Evolutionary conservation across 1,140 invertebrate species (phyloP), one percentile per base, ranked within the genome.

Genomic region (Bombus turneri): DNA sequence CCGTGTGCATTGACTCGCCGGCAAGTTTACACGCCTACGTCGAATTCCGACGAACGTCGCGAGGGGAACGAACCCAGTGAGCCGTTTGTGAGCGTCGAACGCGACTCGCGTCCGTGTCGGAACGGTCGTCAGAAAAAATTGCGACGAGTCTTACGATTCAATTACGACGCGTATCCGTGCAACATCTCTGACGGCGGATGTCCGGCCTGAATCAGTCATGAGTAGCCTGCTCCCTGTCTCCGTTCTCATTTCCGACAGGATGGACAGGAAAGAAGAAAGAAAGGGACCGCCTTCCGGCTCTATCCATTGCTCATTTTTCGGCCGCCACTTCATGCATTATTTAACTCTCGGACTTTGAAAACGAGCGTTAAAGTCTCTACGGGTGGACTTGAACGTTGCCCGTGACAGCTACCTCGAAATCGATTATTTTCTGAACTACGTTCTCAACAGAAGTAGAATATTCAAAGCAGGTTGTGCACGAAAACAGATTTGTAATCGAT

Each of bases 191-290:
- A 78, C 88, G 87, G 75, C 91, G 89, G 91, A 93, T 91, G 90
- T 90, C 88, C 84, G 82, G 71, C 73, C 77, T 93, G 91, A 94
- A 94, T 94, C 86, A 92, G 89, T 93, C 92, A 94, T 92, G 91
- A 93, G 91, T 91, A 69, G 87, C 89, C 25, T 90, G 90, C 88
- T 90, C 86, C 72, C 91, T 92, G 92, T 92, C 91, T 92, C 92
- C 91, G 82, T 81, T 89, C 90, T 93, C 92, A 93, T 94, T 94
- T 94, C 93, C 94, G 93, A 77, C 87, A 79, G 86, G 71, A 90
- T 79, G 69, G 69, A 64, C 79, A 72, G 47, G 66, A 83, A 82
- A 57, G 72, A 73, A 79, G 68, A 80, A 71, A 89, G 81, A 81
- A 84, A 87, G 73, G 69, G 84, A 79, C 71, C 90, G 88, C 79